Evolutionary conservation across 1,140 invertebrate genomes (phyloP).

Genomic region (Bombus picipes): DNA sequence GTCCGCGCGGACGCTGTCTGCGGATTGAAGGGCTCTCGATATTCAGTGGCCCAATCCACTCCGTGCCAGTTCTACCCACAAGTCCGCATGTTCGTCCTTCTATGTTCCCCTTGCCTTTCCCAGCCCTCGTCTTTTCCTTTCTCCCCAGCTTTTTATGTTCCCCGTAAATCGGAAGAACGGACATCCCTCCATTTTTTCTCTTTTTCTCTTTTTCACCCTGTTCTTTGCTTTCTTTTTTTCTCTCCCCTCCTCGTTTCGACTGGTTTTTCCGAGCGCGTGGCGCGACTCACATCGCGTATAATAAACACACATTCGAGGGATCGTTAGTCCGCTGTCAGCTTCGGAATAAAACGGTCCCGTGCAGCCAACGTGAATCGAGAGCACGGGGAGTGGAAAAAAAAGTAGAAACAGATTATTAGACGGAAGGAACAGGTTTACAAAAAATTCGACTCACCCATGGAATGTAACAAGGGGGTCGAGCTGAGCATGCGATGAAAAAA

Average conservation of each 20-base stretch:
- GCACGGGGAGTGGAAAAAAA: background rate
- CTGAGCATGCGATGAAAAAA: background rate
- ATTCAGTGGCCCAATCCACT: conserved; percentile 71
- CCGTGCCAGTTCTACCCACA: conserved; percentile 50
- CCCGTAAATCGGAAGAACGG: conserved; percentile 41
- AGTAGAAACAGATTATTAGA: conserved; percentile 33
- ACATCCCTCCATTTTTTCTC: background rate
- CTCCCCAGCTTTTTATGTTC: conserved; percentile 45
- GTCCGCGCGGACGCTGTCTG: conserved; percentile 33
- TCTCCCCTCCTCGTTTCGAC: conserved; percentile 53
- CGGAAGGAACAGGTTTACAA: conserved; percentile 44
- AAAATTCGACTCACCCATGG: conserved; percentile 28
- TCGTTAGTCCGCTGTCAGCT: conserved; percentile 60
- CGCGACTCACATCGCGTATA: conserved; percentile 66
- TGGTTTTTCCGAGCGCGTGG: conserved; percentile 64
- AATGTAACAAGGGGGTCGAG: background rate
- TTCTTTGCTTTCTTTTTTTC: background rate
- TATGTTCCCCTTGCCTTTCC: conserved; percentile 58
- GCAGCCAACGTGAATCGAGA: conserved; percentile 14
- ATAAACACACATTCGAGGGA: conserved; percentile 64
- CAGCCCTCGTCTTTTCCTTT: conserved; percentile 57
- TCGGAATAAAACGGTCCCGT: conserved; percentile 30
- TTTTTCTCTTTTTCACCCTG: background rate
- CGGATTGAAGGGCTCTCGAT: conserved; percentile 70
- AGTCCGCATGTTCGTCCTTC: conserved; percentile 62